Evolutionary conservation across 2,797 vertebrate species (phyloP).

Genomic region (Sarcophilus harrisii): DNA sequence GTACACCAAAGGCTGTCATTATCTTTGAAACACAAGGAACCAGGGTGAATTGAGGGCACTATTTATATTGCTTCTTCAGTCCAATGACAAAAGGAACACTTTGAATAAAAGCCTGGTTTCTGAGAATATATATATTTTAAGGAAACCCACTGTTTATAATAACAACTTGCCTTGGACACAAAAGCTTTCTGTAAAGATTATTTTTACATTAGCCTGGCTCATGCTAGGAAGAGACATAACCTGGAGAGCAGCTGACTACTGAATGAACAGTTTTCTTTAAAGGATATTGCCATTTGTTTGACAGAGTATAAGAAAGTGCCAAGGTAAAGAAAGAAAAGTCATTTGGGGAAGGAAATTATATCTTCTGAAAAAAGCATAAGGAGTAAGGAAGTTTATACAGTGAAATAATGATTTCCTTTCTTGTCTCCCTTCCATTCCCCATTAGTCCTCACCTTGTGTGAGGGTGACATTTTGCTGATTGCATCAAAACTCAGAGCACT

Average conservation of each 20-base stretch:
- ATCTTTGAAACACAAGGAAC: not conserved
- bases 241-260: conserved; percentile 53
- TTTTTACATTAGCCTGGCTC: conserved; percentile 45
- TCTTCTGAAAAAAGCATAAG: conserved; percentile 5
- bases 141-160: not conserved
- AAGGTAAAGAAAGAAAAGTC: conserved; percentile 41
- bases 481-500: not conserved
- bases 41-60: not conserved
- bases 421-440: not conserved
- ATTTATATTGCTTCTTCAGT: conserved; percentile 8
- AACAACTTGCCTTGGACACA: conserved; percentile 32
- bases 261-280: conserved; percentile 44
- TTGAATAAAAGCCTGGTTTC: conserved; percentile 52
- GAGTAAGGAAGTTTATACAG: not conserved
- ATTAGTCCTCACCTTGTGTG: not conserved
- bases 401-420: not conserved
- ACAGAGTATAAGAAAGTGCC: conserved; percentile 9
- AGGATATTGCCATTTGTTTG: conserved; percentile 40
- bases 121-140: conserved; percentile 38
- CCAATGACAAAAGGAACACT: not conserved
- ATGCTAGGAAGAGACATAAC: conserved; percentile 60
- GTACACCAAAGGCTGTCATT: accelerated
- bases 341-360: conserved; percentile 62
- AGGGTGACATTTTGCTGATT: not conserved
- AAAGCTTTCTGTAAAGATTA: conserved; percentile 15